Evolutionary conservation across 2,797 vertebrate genomes (phyloP).

Genomic region (Megaceryle alcyon): DNA sequence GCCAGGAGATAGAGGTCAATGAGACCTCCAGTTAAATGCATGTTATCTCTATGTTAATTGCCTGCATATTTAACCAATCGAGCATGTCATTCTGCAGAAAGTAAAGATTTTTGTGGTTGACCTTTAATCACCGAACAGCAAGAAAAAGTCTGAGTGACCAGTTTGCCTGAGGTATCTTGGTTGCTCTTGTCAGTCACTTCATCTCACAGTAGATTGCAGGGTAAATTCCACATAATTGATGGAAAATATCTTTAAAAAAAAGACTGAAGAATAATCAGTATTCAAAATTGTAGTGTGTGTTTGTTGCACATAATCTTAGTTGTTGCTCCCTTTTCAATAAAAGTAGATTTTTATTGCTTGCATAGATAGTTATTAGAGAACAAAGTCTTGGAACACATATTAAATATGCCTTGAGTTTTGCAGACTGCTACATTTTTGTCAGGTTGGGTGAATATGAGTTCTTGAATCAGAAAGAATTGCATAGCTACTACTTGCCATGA

Average conservation of each 20-base stretch:
- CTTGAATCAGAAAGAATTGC: background rate
- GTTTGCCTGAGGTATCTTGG: slow-evolving; percentile 33
- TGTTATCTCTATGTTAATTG: slow-evolving; percentile 58
- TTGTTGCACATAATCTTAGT: background rate
- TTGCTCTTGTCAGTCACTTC: slow-evolving; percentile 34
- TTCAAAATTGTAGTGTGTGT: background rate
- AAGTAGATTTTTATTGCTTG: background rate
- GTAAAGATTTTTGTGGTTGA: slow-evolving; percentile 28
- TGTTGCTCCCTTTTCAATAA: background rate
- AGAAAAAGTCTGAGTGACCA: slow-evolving; percentile 2
- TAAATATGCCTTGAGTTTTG: background rate
- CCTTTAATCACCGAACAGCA: slow-evolving; percentile 46
- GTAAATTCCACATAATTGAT: slow-evolving; percentile 29
- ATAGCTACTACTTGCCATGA: background rate
- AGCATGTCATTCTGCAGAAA: slow-evolving; percentile 14
- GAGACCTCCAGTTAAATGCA: slow-evolving; percentile 30
- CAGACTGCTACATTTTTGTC: background rate
- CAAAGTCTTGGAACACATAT: background rate
- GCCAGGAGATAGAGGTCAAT: slow-evolving; percentile 24
- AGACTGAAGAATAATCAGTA: background rate
- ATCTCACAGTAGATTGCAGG: slow-evolving; percentile 31
- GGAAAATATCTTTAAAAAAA: background rate
- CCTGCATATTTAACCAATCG: slow-evolving; percentile 42
- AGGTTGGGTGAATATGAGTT: background rate
- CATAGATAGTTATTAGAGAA: background rate